These are phyloP conservation scores for Streptopelia turtur DNA, from an alignment of 2,797 vertebrate species.

Conservation along the genomic window DNA sequence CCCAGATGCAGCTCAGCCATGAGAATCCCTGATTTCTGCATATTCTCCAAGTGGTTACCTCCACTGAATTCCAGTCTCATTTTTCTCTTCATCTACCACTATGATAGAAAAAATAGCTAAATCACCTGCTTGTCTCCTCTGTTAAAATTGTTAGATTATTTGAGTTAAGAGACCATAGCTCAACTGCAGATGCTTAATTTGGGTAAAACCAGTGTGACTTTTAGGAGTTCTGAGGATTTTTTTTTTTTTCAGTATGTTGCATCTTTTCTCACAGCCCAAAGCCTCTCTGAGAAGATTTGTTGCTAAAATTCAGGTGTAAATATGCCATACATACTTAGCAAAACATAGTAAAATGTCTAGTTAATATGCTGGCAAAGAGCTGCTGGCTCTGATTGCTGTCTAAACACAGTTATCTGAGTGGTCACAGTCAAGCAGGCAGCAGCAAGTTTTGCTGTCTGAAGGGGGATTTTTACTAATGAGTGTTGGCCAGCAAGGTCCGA, in stretches of 20 bases:
- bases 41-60: neutral
- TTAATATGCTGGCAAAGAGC: neutral
- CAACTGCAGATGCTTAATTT: neutral
- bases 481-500: neutral
- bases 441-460: neutral
- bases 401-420: neutral
- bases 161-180: neutral
- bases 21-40: neutral
- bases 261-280: neutral
- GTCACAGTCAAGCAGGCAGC: neutral
- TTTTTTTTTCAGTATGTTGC: neutral
- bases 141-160: neutral
- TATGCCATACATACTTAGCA: neutral
- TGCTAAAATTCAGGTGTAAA: neutral
- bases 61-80: neutral
- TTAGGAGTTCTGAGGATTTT: neutral
- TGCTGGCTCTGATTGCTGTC: neutral
- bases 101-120: neutral
- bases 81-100: neutral
- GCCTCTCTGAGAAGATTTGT: neutral
- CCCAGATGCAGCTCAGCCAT: neutral
- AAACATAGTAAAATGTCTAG: neutral
- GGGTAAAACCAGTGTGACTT: neutral
- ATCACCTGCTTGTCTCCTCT: neutral
- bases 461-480: neutral